Evolutionary conservation across 2,888 invertebrate genomes (phyloP), one percentile per base, ranked within the genome.

Genomic region (Napeogenes sylphis): DNA sequence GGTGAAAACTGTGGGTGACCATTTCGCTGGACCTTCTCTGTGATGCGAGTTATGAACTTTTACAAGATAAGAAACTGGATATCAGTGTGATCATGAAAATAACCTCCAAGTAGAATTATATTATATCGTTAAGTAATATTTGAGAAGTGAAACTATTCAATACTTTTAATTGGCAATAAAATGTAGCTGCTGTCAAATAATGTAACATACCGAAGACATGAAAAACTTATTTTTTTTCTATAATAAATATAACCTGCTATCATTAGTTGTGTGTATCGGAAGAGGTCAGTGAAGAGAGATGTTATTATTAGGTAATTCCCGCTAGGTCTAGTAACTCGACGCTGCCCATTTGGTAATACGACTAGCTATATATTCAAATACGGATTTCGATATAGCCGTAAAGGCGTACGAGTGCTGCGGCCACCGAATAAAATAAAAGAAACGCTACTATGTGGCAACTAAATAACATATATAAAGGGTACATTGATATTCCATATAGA

Each of bases 341-440:
- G 72, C 76, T 72, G 38, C n/a, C 66, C 62, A 66, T 69, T 69
- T 64, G 74, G 67, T 72, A 75, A 80, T 78, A 81, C 79, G 77
- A 73, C 79, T 79, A 79, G 79, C 81, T 81, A 81, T 79, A 83
- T 83, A 84, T 83, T 83, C 80, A 82, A 84, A 84, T 81, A 83
- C 80, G 84, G 80, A 80, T 84, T 83, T 79, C 81, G 82, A 83
- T 84, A 81, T 79, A 79, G 83, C 83, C 73, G 80, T 83, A 81
- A 83, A 81, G 79, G 80, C 76, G 74, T 78, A 80, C 79, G 76
- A 78, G 78, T 74, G 75, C 76, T 79, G 75, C 73, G 75, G 46
- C 59, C 66, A 56, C 62, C 59, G 61, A 62, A 66, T 64, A 62
- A 68, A 68, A 67, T 66, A 66, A 69, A 68, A 68, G 67, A 67